A percentile compares a stretch with the other conserved stretches of the same genome.
Evolutionary conservation across 2,113 vertebrate genomes (phyloP).

Genomic region (Cephalopholis sonnerati): DNA sequence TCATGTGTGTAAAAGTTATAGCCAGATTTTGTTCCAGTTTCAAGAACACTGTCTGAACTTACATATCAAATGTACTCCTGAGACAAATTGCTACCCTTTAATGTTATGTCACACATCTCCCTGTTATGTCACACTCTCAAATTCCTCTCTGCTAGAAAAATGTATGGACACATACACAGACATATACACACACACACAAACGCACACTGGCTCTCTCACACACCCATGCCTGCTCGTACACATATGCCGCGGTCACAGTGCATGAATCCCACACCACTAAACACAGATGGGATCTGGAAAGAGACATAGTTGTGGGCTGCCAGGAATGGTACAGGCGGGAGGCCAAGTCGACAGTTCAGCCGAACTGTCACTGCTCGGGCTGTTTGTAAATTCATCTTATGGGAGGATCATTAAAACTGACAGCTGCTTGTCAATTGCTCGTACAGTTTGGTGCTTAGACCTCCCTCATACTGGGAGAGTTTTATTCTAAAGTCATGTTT

Average conservation of each 20-base stretch:
- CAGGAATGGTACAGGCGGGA: conserved; percentile 60
- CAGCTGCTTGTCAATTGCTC: conserved; percentile 36
- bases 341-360: conserved; percentile 69
- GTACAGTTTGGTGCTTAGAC: background rate
- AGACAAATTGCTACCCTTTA: conserved; percentile 30
- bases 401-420: conserved; percentile 38
- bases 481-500: background rate
- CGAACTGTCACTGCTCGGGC: conserved; percentile 43
- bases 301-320: conserved; percentile 77
- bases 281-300: conserved; percentile 78
- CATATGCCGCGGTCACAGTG: conserved; percentile 59
- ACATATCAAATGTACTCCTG: conserved; percentile 13
- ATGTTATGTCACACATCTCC: conserved; percentile 34
- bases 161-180: conserved; percentile 21
- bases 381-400: conserved; percentile 54
- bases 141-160: conserved; percentile 35
- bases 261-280: conserved; percentile 75
- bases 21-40: background rate
- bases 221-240: conserved; percentile 36
- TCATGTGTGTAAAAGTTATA: background rate
- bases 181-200: conserved; percentile 12
- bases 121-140: conserved; percentile 26
- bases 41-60: conserved; percentile 10
- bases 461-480: background rate
- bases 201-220: conserved; percentile 24